A percentile compares a stretch with the other conserved stretches of the same genome.
phyloP scores from a whole-genome alignment of 2,797 vertebrate species.

The Falco concolor region DNA sequence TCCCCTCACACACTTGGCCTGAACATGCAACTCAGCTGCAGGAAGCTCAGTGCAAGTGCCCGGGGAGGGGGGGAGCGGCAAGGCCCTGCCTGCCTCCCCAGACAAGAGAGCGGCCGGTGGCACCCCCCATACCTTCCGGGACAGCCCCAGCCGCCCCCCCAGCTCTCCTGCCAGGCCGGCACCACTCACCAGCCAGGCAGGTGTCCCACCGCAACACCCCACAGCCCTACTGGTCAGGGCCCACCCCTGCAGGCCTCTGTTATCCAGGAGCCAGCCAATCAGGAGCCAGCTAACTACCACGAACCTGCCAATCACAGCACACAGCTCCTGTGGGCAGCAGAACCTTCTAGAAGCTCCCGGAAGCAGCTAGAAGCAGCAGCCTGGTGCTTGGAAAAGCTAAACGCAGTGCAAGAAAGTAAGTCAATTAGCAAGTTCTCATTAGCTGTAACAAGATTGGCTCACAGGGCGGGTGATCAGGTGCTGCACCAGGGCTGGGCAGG shows the following conservation, averaged over 20 bases:
- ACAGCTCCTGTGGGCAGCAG: background rate
- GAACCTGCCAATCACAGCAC: background rate
- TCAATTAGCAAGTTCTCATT: background rate
- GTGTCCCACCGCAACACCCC: rapidly evolving
- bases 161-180: rapidly evolving
- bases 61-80: too few relatives aligned
- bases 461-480: too few relatives aligned
- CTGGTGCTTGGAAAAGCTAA: rapidly evolving
- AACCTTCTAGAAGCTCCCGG: background rate
- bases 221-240: rapidly evolving
- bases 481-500: background rate
- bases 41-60: rapidly evolving
- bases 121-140: too few relatives aligned
- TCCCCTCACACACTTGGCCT: too few relatives aligned
- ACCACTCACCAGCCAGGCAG: rapidly evolving
- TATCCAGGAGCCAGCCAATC: background rate
- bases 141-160: rapidly evolving
- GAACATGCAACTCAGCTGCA: rapidly evolving
- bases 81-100: too few relatives aligned
- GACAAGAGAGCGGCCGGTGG: rapidly evolving
- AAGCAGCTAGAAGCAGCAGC: background rate
- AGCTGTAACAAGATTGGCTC: background rate
- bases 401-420: rapidly evolving
- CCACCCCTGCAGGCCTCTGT: rapidly evolving
- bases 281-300: background rate